Conservation (phyloP, 2,797 vertebrate genomes). For the Trematomus bernacchii region DNA sequence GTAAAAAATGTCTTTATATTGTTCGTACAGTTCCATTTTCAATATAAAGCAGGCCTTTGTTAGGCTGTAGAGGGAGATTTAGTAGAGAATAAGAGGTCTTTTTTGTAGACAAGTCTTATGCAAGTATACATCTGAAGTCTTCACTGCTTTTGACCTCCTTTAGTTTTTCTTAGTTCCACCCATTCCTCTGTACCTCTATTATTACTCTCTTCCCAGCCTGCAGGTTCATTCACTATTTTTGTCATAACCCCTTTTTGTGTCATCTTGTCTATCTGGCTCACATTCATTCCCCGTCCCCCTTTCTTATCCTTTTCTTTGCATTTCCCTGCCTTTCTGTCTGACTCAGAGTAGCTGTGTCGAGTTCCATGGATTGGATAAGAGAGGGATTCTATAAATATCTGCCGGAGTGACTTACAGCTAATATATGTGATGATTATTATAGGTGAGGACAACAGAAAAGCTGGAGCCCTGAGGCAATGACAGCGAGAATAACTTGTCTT, state of each 20-base stretch:
- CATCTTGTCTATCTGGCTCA: slow-evolving; percentile 24
- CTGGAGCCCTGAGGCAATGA: slow-evolving; percentile 34
- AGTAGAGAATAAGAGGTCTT: no score
- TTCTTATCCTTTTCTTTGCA: slow-evolving; percentile 27
- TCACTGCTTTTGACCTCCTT: background rate
- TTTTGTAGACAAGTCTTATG: no score
- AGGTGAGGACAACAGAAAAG: slow-evolving; percentile 59
- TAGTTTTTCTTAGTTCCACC: background rate
- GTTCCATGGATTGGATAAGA: slow-evolving; percentile 76
- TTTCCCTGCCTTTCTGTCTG: slow-evolving; percentile 48
- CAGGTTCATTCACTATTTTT: slow-evolving; percentile 43
- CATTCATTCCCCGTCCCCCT: slow-evolving; percentile 17
- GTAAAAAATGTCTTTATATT: background rate
- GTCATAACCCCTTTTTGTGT: slow-evolving; percentile 24
- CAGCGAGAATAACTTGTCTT: slow-evolving; percentile 33
- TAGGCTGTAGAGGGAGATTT: background rate
- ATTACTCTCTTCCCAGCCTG: slow-evolving; percentile 23
- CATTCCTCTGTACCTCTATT: slow-evolving; percentile 11
- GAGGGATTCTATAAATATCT: slow-evolving; percentile 78
- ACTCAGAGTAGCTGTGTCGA: slow-evolving; percentile 70
- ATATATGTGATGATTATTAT: slow-evolving; percentile 66
- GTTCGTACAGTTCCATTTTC: background rate
- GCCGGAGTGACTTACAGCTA: slow-evolving; percentile 66
- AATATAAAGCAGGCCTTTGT: background rate
- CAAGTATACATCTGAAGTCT: background rate